A percentile compares a stretch with the other conserved stretches of the same genome.
These are phyloP conservation scores for Cephus pulcher DNA, from an alignment of 2,888 invertebrate genomes.

Conservation along the genomic window DNA sequence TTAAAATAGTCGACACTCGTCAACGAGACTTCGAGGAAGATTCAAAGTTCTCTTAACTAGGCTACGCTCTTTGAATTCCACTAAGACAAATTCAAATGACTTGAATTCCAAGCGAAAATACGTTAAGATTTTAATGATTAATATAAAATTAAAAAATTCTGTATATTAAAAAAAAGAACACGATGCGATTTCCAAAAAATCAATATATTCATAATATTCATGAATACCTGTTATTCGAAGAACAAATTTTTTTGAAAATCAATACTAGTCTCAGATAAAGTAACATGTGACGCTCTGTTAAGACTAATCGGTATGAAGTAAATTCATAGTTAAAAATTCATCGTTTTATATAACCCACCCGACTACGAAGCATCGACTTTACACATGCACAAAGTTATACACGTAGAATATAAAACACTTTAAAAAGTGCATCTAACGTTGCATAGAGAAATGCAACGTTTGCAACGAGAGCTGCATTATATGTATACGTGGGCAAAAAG, in stretches of 20 bases:
- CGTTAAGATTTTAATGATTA: background rate
- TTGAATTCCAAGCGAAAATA: background rate
- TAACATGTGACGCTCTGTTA: background rate
- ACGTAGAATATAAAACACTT: too few relatives aligned
- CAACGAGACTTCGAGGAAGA: background rate
- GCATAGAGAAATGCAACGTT: background rate
- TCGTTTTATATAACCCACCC: too few relatives aligned
- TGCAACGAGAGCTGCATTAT: background rate
- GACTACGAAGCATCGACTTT: too few relatives aligned
- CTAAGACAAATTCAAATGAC: background rate
- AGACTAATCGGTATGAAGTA: background rate
- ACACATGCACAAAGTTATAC: too few relatives aligned
- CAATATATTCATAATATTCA: too few relatives aligned
- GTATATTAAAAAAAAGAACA: background rate
- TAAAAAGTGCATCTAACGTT: background rate
- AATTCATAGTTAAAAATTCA: background rate
- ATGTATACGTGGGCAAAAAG: background rate
- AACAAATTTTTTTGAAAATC: too few relatives aligned
- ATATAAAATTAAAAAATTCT: background rate
- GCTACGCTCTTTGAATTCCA: background rate
- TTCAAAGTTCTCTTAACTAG: background rate
- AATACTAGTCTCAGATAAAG: background rate
- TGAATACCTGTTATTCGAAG: too few relatives aligned
- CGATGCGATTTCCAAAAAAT: too few relatives aligned
- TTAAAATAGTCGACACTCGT: background rate